Conservation (phyloP, 2,888 invertebrate species). For the Hemistola chrysoprasaria region DNA sequence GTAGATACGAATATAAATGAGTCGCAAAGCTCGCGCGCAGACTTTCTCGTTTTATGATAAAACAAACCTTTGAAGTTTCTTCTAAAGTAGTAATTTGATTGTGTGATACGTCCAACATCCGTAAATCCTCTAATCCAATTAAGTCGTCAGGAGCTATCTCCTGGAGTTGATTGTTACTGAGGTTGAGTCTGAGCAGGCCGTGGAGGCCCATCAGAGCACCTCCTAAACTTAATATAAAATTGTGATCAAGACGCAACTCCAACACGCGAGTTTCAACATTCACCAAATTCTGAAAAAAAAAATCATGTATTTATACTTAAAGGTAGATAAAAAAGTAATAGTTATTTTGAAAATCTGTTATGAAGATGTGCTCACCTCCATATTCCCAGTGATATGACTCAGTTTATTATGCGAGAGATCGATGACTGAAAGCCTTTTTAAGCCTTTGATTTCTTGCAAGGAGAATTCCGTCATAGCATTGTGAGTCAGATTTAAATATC, state of each 20-base stretch:
- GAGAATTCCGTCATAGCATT: constrained; percentile 90
- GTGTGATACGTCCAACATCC: constrained; percentile 88
- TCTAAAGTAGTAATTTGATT: constrained; percentile 89
- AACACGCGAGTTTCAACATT: constrained; percentile 88
- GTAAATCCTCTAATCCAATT: constrained; percentile 88
- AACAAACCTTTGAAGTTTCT: constrained; percentile 89
- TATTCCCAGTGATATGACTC: constrained; percentile 83
- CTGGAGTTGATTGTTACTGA: constrained; percentile 89
- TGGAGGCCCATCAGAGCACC: constrained; percentile 89
- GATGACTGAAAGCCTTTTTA: constrained; percentile 86
- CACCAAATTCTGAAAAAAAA: constrained; percentile 85
- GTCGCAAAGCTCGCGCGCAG: constrained; percentile 32
- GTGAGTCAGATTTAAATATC: constrained; percentile 88
- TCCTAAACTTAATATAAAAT: constrained; percentile 86
- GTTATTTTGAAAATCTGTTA: too few species aligned
- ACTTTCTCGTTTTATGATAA: constrained; percentile 22
- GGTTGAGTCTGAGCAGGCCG: constrained; percentile 86
- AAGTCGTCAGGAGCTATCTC: constrained; percentile 90
- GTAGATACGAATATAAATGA: constrained; percentile 4
- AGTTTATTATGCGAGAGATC: constrained; percentile 91
- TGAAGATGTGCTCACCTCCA: constrained; percentile 77
- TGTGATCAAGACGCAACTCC: constrained; percentile 88
- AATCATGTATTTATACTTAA: too few species aligned
- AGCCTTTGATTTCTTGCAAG: constrained; percentile 89
- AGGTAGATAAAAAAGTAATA: too few species aligned